phyloP scores from a whole-genome alignment of 1,140 invertebrate genomes.

The Chymomyza costata region DNA sequence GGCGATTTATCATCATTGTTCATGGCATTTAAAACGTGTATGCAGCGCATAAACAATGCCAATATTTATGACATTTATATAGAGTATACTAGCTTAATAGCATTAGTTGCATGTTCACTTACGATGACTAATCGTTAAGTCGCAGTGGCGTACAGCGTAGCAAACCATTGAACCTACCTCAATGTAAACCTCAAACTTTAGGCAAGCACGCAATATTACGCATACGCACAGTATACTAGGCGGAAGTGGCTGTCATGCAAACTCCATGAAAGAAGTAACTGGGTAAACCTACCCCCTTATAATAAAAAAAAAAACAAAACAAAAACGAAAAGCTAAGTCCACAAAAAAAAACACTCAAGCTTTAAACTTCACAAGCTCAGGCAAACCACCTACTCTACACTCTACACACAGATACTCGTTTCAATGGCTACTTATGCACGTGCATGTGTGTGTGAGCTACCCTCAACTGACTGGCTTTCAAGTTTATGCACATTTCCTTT shows the following conservation, averaged over 20 bases:
- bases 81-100: too few relatives aligned
- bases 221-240: constrained; percentile 42
- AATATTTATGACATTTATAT: too few relatives aligned
- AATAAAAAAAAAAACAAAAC: constrained; percentile 7
- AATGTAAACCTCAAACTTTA: constrained; percentile 43
- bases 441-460: too few relatives aligned
- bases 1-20: too few relatives aligned
- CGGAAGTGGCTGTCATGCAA: background rate
- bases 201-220: constrained; percentile 44
- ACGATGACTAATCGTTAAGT: constrained; percentile 26
- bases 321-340: too few relatives aligned
- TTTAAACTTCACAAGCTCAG: too few relatives aligned
- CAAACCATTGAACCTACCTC: constrained; percentile 53
- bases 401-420: too few relatives aligned
- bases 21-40: constrained; percentile 17
- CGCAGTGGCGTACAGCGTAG: too few relatives aligned
- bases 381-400: too few relatives aligned
- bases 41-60: background rate
- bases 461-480: constrained; percentile 6
- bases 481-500: constrained; percentile 39
- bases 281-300: constrained; percentile 10
- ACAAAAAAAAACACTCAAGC: too few relatives aligned
- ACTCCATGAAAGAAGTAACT: background rate
- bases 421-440: too few relatives aligned
- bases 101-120: constrained; percentile 16